Conservation (phyloP, 1,140 invertebrate species). For the Araneus ventricosus region DNA sequence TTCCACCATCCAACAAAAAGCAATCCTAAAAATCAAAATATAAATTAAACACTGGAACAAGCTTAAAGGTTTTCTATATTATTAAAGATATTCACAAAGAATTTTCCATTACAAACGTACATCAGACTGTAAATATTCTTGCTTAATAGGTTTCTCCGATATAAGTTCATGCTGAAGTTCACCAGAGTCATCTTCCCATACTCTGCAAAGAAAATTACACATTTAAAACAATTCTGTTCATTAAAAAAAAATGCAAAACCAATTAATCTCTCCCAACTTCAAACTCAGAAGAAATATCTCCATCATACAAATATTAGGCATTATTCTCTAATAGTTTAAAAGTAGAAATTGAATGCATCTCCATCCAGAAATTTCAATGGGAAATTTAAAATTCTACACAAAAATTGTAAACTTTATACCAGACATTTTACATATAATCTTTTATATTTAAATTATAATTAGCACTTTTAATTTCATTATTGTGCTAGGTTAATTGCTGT, state of each 20-base stretch:
- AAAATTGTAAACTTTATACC: no score
- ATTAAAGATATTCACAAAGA: no score
- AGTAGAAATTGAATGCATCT: no score
- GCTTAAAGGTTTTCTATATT: slow-evolving; percentile 30
- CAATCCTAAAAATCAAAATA: slow-evolving; percentile 84
- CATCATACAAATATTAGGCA: no score
- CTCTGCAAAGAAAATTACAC: slow-evolving; percentile 63
- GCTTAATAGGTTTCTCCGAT: slow-evolving; percentile 85
- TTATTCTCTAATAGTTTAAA: no score
- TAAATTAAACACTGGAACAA: slow-evolving; percentile 40
- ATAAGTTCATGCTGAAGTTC: slow-evolving; percentile 85
- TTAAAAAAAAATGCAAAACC: no score
- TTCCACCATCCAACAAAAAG: slow-evolving; percentile 91
- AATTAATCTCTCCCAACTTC: not conserved
- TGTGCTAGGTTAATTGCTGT: no score
- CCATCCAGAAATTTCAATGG: no score
- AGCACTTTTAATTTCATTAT: no score
- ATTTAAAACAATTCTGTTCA: not conserved
- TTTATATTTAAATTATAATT: no score
- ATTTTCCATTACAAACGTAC: slow-evolving; percentile 80
- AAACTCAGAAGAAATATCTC: not conserved
- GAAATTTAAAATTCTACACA: no score
- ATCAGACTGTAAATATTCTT: slow-evolving; percentile 87
- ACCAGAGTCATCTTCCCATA: slow-evolving; percentile 84
- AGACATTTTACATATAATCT: no score